A percentile compares a stretch with the other conserved stretches of the same genome.
phyloP scores from a whole-genome alignment of 2,888 invertebrate species.

The Cephus rjabovi region DNA sequence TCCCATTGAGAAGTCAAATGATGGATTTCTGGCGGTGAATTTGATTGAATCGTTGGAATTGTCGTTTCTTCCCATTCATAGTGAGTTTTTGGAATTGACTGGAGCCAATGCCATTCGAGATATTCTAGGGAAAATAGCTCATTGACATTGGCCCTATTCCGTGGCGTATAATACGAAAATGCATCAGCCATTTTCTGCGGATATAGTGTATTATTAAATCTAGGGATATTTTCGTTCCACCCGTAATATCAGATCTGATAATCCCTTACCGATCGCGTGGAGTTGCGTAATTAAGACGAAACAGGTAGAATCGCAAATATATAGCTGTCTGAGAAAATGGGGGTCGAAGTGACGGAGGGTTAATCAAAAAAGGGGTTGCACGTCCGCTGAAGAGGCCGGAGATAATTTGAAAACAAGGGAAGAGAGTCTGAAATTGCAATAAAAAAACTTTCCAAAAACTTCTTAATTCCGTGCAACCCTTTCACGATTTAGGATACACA shows the following conservation, averaged over 20 bases:
- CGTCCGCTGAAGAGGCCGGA: not conserved
- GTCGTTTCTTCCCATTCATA: not conserved
- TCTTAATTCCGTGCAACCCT: not conserved
- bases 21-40: not conserved
- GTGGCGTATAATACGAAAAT: not conserved
- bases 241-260: not conserved
- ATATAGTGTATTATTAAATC: not conserved
- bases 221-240: not conserved
- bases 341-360: not conserved
- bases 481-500: not conserved
- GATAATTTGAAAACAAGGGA: not conserved
- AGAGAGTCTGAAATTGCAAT: not conserved
- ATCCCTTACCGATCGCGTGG: not conserved
- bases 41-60: not conserved
- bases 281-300: not conserved
- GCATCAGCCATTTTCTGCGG: not conserved
- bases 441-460: not conserved
- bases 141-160: not conserved
- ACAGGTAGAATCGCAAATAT: not conserved
- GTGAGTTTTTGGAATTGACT: not conserved
- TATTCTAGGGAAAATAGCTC: not conserved
- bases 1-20: not conserved
- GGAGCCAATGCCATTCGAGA: not conserved
- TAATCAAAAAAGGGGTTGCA: slow-evolving; percentile 2
- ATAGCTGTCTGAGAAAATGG: not conserved